These are phyloP conservation scores for Oryzias woworae DNA, from an alignment of 2,113 vertebrate species.

Conservation along the genomic window DNA sequence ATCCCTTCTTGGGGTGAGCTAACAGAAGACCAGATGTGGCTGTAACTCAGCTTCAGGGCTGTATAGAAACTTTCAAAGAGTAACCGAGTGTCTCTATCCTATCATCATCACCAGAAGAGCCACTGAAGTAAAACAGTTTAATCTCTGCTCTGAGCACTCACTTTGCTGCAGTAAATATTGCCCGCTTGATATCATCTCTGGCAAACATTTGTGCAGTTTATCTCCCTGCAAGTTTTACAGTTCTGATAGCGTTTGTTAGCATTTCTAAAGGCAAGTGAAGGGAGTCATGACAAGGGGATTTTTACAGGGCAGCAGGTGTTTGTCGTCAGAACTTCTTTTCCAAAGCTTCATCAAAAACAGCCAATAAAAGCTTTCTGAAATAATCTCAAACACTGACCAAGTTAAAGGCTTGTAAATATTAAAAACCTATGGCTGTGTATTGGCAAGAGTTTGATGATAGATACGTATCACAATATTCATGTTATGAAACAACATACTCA, in stretches of 20 bases:
- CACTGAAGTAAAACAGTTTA: conserved; percentile 11
- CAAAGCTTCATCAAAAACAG: too few relatives aligned
- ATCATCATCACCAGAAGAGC: conserved; percentile 19
- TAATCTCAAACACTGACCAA: too few relatives aligned
- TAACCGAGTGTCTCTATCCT: conserved; percentile 17
- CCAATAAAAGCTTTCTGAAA: too few relatives aligned
- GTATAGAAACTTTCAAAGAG: conserved; percentile 13
- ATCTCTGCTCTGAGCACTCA: conserved; percentile 11
- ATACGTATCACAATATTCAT: too few relatives aligned
- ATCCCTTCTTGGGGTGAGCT: conserved; percentile 8
- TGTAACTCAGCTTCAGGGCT: conserved; percentile 29
- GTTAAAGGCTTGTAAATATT: too few relatives aligned
- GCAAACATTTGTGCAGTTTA: conserved; percentile 39
- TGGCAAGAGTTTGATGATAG: too few relatives aligned
- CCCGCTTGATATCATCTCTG: conserved; percentile 17
- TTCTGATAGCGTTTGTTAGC: conserved; percentile 46
- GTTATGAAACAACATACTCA: too few relatives aligned
- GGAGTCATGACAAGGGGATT: conserved; percentile 60
- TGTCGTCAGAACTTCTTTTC: background rate
- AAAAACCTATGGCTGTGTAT: too few relatives aligned
- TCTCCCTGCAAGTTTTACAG: conserved; percentile 34
- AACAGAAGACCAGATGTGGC: conserved; percentile 48
- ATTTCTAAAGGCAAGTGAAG: conserved; percentile 55
- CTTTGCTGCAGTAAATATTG: conserved; percentile 12
- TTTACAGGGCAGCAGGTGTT: conserved; percentile 35